Base-by-base conservation (phyloP, 2,888 invertebrate genomes). In the Operophtera brumata region DNA sequence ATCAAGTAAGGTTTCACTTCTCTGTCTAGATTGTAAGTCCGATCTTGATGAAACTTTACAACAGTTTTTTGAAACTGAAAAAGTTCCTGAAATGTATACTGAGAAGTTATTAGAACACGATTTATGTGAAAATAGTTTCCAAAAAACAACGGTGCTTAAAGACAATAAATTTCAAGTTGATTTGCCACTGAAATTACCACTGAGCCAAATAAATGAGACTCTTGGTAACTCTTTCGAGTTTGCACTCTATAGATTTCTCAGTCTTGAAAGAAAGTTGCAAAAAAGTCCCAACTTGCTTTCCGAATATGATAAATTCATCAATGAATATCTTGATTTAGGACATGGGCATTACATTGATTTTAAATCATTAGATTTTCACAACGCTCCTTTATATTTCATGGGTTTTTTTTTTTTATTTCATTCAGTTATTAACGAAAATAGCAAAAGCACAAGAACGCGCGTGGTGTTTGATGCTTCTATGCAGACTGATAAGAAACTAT, bases 401-500 rank as follows among this genome's bases (percentile, higher is more conserved):
- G 9, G 32, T 3, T n/a, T n/a, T n/a, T n/a, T n/a, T n/a, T n/a
- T n/a, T n/a, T n/a, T n/a, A n/a, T 14, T 14, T 10, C 43, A 32
- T 32, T 32, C 43, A 7, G 34, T 43, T 14, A 14, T 32, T 32
- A 43, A 43, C 32, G 10, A 43, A 43, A 14, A 25, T 32, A 43
- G 32, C 12, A 12, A 35, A 44, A 44, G 20, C 6, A 35, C 44
- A 11, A 34, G 4, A 10, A 34, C 34, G 8, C 26, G 43, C 12
- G 43, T 32, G n/a, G 43, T 44, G 8, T 14, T 44, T n/a, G 43
- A 32, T 34, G 34, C 26, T 8, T 44, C 43, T 34, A 34, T 44
- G 43, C 32, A 44, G 30, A 44, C 43, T 14, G 34, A 44, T 20
- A 44, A 44, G 11, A 44, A 44, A 25, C 9, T 44, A 3, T 44